These are phyloP conservation scores for Sylvietta virens DNA, from an alignment of 2,113 vertebrate genomes.

Conservation along the genomic window DNA sequence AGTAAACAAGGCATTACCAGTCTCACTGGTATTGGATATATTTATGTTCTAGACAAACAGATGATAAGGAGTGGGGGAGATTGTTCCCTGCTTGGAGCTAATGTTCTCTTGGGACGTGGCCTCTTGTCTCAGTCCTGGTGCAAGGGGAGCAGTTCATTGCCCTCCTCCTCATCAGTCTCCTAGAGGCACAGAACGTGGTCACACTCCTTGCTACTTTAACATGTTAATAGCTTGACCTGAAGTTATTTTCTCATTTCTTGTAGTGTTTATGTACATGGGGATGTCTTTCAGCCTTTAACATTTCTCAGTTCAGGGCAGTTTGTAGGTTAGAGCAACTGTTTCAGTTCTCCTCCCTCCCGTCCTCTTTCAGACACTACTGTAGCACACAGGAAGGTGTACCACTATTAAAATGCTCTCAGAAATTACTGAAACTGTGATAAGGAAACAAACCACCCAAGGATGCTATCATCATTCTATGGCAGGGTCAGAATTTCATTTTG, in stretches of 20 bases:
- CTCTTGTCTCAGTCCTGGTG: not conserved
- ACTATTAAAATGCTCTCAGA: not conserved
- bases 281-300: not conserved
- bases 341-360: not conserved
- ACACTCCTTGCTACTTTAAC: not conserved
- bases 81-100: not conserved
- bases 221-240: not conserved
- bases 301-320: not conserved
- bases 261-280: not conserved
- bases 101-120: not conserved
- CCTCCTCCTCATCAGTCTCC: not conserved
- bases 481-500: not conserved
- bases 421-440: not conserved
- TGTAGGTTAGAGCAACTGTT: not conserved
- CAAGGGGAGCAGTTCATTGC: not conserved
- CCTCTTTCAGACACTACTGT: not conserved
- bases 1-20: constrained; percentile 18
- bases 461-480: accelerated
- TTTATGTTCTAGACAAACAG: constrained; percentile 2
- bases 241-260: not conserved
- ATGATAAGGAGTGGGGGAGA: not conserved
- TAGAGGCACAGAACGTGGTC: not conserved
- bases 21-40: not conserved
- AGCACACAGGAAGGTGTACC: not conserved
- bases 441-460: not conserved